Conservation (phyloP, 2,113 vertebrate genomes). For the Mirounga angustirostris region DNA sequence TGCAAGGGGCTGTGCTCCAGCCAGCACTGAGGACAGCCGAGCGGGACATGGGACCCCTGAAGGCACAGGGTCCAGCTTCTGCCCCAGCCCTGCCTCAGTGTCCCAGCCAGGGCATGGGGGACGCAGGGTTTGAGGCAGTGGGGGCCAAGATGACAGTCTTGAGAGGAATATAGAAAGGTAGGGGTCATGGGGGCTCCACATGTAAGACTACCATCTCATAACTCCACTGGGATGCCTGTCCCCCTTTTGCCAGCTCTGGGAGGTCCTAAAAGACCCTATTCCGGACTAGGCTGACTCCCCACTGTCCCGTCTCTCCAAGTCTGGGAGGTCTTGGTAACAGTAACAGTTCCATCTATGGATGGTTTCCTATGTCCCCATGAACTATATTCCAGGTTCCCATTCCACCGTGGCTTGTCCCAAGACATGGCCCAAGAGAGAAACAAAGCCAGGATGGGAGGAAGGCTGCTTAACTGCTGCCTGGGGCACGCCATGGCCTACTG, state of each 20-base stretch:
- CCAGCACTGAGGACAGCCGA: background rate
- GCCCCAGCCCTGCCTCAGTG: background rate
- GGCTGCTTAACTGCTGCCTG: background rate
- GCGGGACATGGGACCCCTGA: background rate
- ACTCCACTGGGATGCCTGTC: background rate
- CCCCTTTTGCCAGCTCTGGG: background rate
- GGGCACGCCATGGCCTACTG: background rate
- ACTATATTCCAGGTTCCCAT: background rate
- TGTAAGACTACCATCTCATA: background rate
- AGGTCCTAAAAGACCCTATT: background rate
- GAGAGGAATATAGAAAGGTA: background rate
- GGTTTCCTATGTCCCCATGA: background rate
- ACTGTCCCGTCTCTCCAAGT: background rate
- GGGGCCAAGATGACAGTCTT: background rate
- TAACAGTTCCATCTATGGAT: background rate
- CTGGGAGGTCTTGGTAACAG: background rate
- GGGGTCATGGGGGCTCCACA: fast-evolving
- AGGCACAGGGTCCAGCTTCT: background rate
- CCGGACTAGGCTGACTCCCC: background rate
- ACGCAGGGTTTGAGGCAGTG: background rate
- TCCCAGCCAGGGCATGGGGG: background rate
- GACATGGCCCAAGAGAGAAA: background rate
- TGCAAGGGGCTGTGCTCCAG: background rate
- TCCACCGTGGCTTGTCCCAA: background rate
- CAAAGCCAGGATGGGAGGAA: background rate